Conservation (phyloP, 2,113 vertebrate species). For the Carassius auratus region DNA sequence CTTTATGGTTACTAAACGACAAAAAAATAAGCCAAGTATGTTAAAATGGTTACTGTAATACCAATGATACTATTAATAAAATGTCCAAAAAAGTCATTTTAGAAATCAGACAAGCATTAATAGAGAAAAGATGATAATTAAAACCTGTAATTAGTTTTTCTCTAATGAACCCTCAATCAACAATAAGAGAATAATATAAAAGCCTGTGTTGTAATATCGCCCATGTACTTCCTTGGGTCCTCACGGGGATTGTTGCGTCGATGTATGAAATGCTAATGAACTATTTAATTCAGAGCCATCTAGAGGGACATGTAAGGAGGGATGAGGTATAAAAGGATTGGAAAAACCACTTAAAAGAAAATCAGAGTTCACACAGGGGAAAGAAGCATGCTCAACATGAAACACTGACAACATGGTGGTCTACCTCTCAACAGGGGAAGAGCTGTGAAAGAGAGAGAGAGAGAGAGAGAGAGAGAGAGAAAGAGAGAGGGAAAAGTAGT, state of each 20-base stretch:
- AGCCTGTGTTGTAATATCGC: conserved; percentile 59
- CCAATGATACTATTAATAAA: conserved; percentile 23
- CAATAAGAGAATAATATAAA: conserved; percentile 72
- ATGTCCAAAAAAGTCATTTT: conserved; percentile 45
- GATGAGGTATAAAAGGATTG: conserved; percentile 38
- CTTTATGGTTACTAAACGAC: not conserved
- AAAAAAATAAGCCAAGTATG: conserved; percentile 7
- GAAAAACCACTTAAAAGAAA: conserved; percentile 49
- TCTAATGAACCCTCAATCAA: conserved; percentile 70
- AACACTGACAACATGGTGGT: conserved; percentile 33
- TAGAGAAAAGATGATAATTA: conserved; percentile 73
- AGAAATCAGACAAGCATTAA: conserved; percentile 64
- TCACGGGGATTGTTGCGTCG: conserved; percentile 61
- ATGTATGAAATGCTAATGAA: conserved; percentile 71
- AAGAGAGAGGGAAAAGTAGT: not conserved
- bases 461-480: not conserved
- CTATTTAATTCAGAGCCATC: conserved; percentile 59
- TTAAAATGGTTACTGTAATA: conserved; percentile 42
- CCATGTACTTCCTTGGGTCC: conserved; percentile 62
- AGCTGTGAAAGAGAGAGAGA: not conserved
- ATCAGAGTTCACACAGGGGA: conserved; percentile 35
- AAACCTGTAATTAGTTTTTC: conserved; percentile 74
- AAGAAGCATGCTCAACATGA: conserved; percentile 17
- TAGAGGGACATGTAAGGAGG: conserved; percentile 47
- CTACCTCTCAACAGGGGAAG: conserved; percentile 15